phyloP scores from a whole-genome alignment of 2,888 invertebrate genomes.

The Cerceris ruficornis region DNA sequence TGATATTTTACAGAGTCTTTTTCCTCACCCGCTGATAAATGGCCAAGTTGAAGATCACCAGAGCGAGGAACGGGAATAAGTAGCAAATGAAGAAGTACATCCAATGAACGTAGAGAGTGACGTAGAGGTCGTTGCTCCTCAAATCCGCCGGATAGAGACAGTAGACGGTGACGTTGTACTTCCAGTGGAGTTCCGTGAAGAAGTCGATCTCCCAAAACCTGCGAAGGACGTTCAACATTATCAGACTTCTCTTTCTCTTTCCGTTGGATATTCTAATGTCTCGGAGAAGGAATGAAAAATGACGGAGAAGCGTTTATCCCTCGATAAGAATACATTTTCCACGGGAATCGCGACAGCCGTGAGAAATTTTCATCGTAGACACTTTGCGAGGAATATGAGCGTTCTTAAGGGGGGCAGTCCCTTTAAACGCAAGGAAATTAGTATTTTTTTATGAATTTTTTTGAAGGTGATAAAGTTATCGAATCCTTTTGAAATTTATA shows the following conservation, averaged over 20 bases:
- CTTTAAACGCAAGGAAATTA: too few species aligned
- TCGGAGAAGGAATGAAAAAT: too few species aligned
- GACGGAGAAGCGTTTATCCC: too few species aligned
- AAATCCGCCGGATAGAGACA: slow-evolving; percentile 88
- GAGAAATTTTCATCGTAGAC: too few species aligned
- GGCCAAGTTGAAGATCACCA: slow-evolving; percentile 94
- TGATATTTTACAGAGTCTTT: background rate
- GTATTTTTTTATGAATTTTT: too few species aligned
- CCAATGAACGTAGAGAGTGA: slow-evolving; percentile 95
- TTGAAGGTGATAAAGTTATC: too few species aligned
- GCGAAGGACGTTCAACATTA: background rate
- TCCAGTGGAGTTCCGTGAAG: slow-evolving; percentile 78
- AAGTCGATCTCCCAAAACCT: slow-evolving; percentile 88
- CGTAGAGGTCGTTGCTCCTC: slow-evolving; percentile 88
- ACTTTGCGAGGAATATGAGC: too few species aligned
- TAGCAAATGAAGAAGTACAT: slow-evolving; percentile 97
- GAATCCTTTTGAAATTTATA: too few species aligned
- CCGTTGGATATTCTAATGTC: background rate
- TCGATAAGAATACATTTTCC: too few species aligned
- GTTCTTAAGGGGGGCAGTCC: too few species aligned
- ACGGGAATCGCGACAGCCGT: too few species aligned
- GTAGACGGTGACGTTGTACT: slow-evolving; percentile 85
- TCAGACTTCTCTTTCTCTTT: background rate
- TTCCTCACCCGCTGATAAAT: slow-evolving; percentile 91
- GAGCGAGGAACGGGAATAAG: slow-evolving; percentile 93